Evolutionary conservation across 2,113 vertebrate genomes (phyloP).

Genomic region (Lampris incognitus): DNA sequence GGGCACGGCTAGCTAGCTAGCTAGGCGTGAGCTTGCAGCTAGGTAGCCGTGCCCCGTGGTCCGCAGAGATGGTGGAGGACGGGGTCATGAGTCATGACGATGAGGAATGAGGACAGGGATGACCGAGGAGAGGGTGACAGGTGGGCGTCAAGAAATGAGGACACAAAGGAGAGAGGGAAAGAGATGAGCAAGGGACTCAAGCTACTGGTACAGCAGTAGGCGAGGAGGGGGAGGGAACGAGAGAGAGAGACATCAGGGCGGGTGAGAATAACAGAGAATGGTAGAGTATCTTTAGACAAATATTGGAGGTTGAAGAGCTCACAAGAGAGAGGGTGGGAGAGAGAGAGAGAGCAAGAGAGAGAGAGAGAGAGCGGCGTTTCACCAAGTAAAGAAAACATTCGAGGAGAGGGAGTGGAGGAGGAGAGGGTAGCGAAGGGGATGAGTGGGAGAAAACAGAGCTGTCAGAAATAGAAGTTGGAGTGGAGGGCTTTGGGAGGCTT

Average conservation of each 20-base stretch:
- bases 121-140: not conserved
- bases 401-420: constrained; percentile 41
- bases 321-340: constrained; percentile 47
- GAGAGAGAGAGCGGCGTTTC: constrained; percentile 27
- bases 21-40: no score
- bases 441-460: constrained; percentile 48
- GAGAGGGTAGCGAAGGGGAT: constrained; percentile 47
- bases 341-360: constrained; percentile 31
- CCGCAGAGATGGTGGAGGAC: constrained; percentile 14
- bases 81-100: constrained; percentile 35
- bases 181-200: not conserved
- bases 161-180: constrained; percentile 3
- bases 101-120: constrained; percentile 17
- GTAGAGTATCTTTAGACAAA: constrained; percentile 57
- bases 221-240: constrained; percentile 8
- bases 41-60: not conserved
- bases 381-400: constrained; percentile 54
- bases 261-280: constrained; percentile 51
- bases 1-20: not conserved
- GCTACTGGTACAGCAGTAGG: constrained; percentile 7
- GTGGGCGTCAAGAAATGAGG: constrained; percentile 4
- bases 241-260: constrained; percentile 4
- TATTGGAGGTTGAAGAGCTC: constrained; percentile 64
- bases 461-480: constrained; percentile 53
- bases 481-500: constrained; percentile 6